Percentiles rank a stretch among this genome's conserved stretches.
These are phyloP conservation scores for Melanotaenia duboulayi DNA, from an alignment of 2,113 vertebrate genomes.

Conservation along the genomic window DNA sequence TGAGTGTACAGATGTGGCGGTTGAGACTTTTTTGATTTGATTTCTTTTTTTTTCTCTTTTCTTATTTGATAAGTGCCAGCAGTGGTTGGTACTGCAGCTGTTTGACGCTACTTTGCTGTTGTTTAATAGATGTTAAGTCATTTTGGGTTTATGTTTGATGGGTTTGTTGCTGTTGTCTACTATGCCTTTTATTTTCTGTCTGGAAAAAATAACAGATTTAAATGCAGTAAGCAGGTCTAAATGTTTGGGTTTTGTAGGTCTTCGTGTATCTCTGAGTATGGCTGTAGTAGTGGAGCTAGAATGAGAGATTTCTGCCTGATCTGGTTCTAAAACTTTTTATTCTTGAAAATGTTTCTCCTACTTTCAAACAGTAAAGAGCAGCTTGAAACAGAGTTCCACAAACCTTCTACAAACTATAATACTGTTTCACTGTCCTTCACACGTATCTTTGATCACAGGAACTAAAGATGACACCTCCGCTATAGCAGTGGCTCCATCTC, in stretches of 20 bases:
- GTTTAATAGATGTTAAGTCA: no score
- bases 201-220: no score
- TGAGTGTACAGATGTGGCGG: neutral
- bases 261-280: neutral
- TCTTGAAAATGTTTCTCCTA: neutral
- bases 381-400: neutral
- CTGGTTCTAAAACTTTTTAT: neutral
- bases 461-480: slow-evolving; percentile 70
- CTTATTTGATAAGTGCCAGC: no score
- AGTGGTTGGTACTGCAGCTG: no score
- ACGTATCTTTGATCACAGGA: slow-evolving; percentile 63
- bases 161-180: neutral
- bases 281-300: neutral
- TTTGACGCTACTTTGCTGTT: no score
- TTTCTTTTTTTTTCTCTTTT: no score
- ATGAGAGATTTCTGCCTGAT: no score
- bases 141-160: no score
- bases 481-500: slow-evolving; percentile 44
- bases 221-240: neutral
- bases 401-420: neutral
- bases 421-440: slow-evolving; percentile 18
- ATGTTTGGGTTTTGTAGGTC: neutral
- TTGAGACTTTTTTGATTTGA: neutral
- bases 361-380: neutral
- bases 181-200: neutral